Base-by-base conservation (phyloP, 2,888 invertebrate species). In the Villa cingulata region DNA sequence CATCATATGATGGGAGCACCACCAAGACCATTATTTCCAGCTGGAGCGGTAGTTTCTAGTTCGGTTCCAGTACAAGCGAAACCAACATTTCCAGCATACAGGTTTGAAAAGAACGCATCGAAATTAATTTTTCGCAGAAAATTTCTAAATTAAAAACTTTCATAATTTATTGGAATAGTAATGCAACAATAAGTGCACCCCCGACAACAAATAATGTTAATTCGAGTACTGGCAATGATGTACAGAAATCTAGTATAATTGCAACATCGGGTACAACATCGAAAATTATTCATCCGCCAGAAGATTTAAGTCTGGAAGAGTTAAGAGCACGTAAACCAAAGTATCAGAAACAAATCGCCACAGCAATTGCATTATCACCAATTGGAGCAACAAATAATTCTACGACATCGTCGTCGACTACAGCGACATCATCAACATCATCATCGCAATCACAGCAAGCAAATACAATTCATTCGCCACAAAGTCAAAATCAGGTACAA, bases 261-360 rank as follows among this genome's bases (percentile, higher is more conserved):
- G 81, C 81, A 15, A 78, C 84, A n/a, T 82, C 85, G 7, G 85
- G 87, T 39, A 83, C 88, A 7, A 82, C 86, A 37, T 86, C 88
- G 60, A 85, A 86, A 71, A 94, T 95, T 48, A 79, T 95, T 56
- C 95, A 95, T 69, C 95, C 95, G 0, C 83, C 88, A 1, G 94
- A 95, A 66, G 91, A 92, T 68, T 80, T 91, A 46, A 94, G 94
- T 29, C 63, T 90, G 65, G 90, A 90, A 65, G 89, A 91, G 70
- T 77, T 86, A 55, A 73, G 84, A 43, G 82, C 88, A 10, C 71
- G 84, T 44, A 71, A 75, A 59, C 70, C 77, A 12, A 81, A 81
- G 60, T 89, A 89, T 63, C 74, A 76, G 53, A 70, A 70, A 40
- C 72, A 72, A 51, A 68, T 75, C 4, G 66, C 57, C 38, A 32